Evolutionary conservation across 2,797 vertebrate genomes (phyloP).

Genomic region (Hemitrygon akajei): DNA sequence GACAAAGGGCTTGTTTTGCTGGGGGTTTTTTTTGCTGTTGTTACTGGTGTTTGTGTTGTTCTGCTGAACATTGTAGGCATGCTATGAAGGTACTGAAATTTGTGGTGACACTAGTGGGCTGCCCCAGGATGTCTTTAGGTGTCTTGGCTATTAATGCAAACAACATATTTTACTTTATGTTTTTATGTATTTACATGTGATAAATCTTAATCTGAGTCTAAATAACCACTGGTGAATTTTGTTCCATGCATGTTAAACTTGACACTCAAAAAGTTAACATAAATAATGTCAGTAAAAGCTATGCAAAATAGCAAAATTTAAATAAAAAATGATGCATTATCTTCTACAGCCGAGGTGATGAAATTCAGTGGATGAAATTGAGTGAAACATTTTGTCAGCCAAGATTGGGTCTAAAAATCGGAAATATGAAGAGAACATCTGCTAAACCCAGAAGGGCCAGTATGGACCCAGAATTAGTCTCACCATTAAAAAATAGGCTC

Average conservation of each 20-base stretch:
- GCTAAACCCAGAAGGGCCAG: not conserved
- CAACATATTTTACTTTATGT: too few species aligned
- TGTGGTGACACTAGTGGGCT: too few species aligned
- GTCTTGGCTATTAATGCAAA: too few species aligned
- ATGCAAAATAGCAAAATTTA: not conserved
- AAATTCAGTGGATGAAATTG: not conserved
- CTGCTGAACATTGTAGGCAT: too few species aligned
- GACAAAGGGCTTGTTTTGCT: too few species aligned
- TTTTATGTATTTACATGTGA: too few species aligned
- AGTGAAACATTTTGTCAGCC: not conserved
- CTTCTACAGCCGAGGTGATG: not conserved
- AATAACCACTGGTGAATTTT: not conserved
- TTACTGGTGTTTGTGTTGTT: too few species aligned
- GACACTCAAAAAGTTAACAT: not conserved
- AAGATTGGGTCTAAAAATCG: not conserved
- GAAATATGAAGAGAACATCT: not conserved
- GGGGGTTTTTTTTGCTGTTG: too few species aligned
- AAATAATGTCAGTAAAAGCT: not conserved
- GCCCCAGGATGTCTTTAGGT: too few species aligned
- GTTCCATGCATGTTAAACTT: not conserved
- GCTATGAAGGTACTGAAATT: too few species aligned
- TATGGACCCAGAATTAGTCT: not conserved
- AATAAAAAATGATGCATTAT: not conserved
- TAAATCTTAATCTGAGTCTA: too few species aligned
- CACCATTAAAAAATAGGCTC: not conserved